Evolutionary conservation across 1,140 invertebrate genomes (phyloP), one percentile per base, ranked within the genome.

Genomic region (Idris sp.): DNA sequence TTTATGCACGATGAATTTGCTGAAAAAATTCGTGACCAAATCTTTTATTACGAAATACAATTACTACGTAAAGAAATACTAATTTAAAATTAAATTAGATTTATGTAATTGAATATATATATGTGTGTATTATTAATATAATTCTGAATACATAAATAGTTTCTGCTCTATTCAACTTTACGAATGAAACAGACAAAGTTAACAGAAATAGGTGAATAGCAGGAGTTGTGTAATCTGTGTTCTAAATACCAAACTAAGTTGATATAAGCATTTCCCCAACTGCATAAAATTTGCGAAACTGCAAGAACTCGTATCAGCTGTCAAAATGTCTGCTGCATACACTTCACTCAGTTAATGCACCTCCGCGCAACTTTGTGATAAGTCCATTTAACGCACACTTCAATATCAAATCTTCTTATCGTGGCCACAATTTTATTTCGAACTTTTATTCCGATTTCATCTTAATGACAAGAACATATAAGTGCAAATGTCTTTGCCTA

Each of bases 291-390:
- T 51, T 40, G 41, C 31, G 54, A 61, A 61, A 53, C 54, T 61
- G 40, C 44, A 16, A 44, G 46, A 31, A 69, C 38, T 40, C 38
- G 38, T 69, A 69, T 69, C 46, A 61, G 65, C 46, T 69, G 65
- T 69, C 54, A 69, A 61, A 69, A 69, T 19, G 65, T 61, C 65
- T 61, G 36, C 26, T 19, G 46, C 54, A 69, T 46, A 46, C 28
- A 53, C 25, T 4, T 61, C 15, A n/a, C n/a, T n/a, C n/a, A n/a
- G n/a, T n/a, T n/a, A n/a, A n/a, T n/a, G n/a, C n/a, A n/a, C n/a
- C n/a, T n/a, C n/a, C n/a, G 31, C 8, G 28, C 30, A 69, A 58
- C 54, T 69, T 59, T 46, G 40, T 46, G 54, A 59, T 69, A 69
- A 69, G 54, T 69, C 46, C 54, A 53, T 53, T 22, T 46, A 38